Conservation (phyloP, 92 coral and sea anemone genomes). For the Epizoanthus illoricatus region DNA sequence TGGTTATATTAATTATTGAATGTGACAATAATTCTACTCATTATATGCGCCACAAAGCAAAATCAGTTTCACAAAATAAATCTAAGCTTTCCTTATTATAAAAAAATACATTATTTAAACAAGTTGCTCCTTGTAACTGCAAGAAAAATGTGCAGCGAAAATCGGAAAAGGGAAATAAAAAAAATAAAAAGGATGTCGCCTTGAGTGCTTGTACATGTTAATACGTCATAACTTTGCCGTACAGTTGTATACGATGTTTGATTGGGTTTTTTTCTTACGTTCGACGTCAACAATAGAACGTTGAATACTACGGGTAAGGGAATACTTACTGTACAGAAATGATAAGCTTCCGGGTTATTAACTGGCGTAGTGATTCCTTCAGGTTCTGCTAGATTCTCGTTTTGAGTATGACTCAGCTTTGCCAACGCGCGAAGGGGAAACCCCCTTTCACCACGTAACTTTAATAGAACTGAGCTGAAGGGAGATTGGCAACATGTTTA, state of each 20-base stretch:
- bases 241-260: neutral
- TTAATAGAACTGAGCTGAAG: too few species aligned
- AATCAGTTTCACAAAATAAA: neutral
- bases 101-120: too few species aligned
- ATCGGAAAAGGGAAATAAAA: neutral
- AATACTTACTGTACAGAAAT: neutral
- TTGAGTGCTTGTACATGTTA: neutral
- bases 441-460: too few species aligned
- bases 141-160: too few species aligned
- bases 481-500: too few species aligned
- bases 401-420: neutral
- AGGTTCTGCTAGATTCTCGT: too few species aligned
- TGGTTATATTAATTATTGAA: too few species aligned
- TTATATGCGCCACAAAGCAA: neutral
- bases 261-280: neutral
- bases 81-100: too few species aligned
- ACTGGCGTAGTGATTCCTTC: neutral
- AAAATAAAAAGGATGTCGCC: neutral
- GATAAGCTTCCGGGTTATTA: neutral
- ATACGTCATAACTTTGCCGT: neutral
- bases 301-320: neutral
- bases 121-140: too few species aligned
- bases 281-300: neutral
- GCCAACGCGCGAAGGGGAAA: too few species aligned
- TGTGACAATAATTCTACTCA: too few species aligned